phyloP scores from a whole-genome alignment of 2,888 invertebrate species.

The Steinernema carpocapsae region DNA sequence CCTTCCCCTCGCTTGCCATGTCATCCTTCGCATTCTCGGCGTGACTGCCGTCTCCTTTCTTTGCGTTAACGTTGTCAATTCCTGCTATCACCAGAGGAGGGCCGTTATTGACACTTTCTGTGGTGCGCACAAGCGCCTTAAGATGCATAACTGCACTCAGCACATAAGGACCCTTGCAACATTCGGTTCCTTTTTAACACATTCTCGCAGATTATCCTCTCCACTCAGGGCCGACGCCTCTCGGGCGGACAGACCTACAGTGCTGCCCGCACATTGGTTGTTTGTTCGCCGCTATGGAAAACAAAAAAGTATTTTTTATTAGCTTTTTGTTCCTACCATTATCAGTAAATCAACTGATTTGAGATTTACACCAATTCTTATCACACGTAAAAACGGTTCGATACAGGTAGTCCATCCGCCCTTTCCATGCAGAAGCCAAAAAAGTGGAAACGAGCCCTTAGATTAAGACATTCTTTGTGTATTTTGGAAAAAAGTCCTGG shows the following conservation, averaged over 20 bases:
- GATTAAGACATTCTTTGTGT: too few relatives aligned
- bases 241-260: too few relatives aligned
- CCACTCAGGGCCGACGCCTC: not conserved
- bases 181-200: constrained; percentile 10
- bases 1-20: not conserved
- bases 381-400: not conserved
- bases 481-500: too few relatives aligned
- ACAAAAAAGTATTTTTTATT: too few relatives aligned
- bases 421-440: not conserved
- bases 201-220: constrained; percentile 20
- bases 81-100: constrained; percentile 30
- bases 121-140: constrained; percentile 26
- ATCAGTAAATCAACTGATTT: not conserved
- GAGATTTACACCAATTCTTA: constrained; percentile 20
- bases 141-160: constrained; percentile 29
- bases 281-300: not conserved
- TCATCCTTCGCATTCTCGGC: not conserved
- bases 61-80: constrained; percentile 16
- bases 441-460: not conserved
- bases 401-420: not conserved
- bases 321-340: not conserved
- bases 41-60: constrained; percentile 3
- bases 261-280: not conserved
- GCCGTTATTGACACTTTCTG: constrained; percentile 22
- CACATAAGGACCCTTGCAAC: constrained; percentile 23